Evolutionary conservation across 2,113 vertebrate species (phyloP).

Genomic region (Delphinus delphis): DNA sequence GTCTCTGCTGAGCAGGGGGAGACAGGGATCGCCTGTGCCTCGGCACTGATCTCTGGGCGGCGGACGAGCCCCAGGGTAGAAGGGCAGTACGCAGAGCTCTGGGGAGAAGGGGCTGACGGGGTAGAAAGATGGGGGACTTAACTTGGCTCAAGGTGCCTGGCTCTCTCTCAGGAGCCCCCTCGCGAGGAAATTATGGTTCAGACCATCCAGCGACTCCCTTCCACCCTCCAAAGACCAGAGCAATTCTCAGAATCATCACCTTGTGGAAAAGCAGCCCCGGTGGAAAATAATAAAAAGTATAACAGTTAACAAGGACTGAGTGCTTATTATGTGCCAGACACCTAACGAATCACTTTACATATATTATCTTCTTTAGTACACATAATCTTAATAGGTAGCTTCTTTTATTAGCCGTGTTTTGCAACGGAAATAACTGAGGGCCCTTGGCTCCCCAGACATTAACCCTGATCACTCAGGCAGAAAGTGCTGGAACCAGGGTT

Average conservation of each 20-base stretch:
- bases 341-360: conserved; percentile 33
- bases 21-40: background rate
- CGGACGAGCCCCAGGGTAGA: background rate
- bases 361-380: conserved; percentile 52
- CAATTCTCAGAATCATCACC: conserved; percentile 38
- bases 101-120: background rate
- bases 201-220: background rate
- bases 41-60: background rate
- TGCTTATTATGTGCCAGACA: conserved; percentile 61
- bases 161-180: background rate
- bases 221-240: conserved; percentile 45
- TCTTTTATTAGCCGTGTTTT: conserved; percentile 63
- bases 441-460: background rate
- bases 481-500: conserved; percentile 2
- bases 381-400: conserved; percentile 37
- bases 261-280: conserved; percentile 47
- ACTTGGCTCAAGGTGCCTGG: background rate
- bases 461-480: conserved; percentile 18
- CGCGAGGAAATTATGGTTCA: background rate
- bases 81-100: conserved; percentile 3
- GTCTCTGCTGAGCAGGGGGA: background rate
- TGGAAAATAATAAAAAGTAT: conserved; percentile 49
- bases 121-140: background rate
- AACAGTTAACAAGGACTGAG: conserved; percentile 47
- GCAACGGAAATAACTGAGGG: background rate